phyloP scores from a whole-genome alignment of 2,113 vertebrate species.

The Paracyprichromis sp. region DNA sequence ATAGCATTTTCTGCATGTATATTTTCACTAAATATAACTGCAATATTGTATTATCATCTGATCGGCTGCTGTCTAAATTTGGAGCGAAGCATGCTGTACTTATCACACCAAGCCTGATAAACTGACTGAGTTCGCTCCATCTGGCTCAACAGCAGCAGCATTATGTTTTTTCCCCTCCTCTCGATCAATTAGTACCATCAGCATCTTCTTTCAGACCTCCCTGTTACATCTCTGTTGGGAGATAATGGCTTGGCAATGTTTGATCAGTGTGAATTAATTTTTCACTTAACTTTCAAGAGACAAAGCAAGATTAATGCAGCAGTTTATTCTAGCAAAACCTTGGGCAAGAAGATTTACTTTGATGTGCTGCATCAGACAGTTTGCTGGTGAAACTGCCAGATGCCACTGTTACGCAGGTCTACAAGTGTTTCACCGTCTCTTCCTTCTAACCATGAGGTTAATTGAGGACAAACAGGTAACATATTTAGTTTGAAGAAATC shows the following conservation, averaged over 20 bases:
- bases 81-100: not conserved
- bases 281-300: slow-evolving; percentile 18
- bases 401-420: not conserved
- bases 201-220: not conserved
- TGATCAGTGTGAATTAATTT: not conserved
- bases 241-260: not conserved
- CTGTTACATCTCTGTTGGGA: not conserved
- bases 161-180: not conserved
- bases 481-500: not conserved
- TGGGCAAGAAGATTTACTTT: slow-evolving; percentile 1
- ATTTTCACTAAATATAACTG: not conserved
- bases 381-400: not conserved
- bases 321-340: not conserved
- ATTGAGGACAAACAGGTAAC: not conserved
- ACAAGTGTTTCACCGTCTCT: not conserved
- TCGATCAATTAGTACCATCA: not conserved
- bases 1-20: not conserved
- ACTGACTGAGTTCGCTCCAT: not conserved
- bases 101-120: not conserved
- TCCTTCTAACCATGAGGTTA: not conserved
- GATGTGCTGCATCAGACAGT: not conserved
- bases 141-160: not conserved
- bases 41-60: not conserved
- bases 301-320: slow-evolving; percentile 28
- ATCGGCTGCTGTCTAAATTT: not conserved